Evolutionary conservation across 1,140 invertebrate species (phyloP), one percentile per base, ranked within the genome.

Genomic region (Brachionus calyciflorus): DNA sequence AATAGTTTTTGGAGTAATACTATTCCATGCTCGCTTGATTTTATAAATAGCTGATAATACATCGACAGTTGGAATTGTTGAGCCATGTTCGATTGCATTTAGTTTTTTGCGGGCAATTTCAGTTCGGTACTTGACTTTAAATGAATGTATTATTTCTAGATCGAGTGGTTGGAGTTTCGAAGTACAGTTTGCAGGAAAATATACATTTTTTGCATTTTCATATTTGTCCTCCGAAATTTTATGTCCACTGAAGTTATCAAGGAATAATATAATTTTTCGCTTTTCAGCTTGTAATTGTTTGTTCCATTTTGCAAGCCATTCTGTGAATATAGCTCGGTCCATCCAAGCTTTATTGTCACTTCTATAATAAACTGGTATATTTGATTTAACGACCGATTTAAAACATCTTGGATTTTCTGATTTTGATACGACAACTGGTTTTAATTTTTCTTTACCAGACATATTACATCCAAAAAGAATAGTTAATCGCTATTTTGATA

Each of bases 401-500:
- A 53, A 53, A 21, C 49, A 53, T 53, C 49, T 53, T 9, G 49
- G 49, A 51, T 53, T 53, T 24, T 53, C 49, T 1, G 49, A 53
- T 9, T 53, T 53, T 4, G 49, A 7, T 24, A 53, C 26, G 0
- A 53, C 49, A 1, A 53, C 5, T n/a, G n/a, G n/a, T n/a, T n/a
- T n/a, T n/a, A n/a, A n/a, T n/a, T n/a, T n/a, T n/a, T n/a, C n/a
- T n/a, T n/a, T n/a, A n/a, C n/a, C n/a, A n/a, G n/a, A n/a, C 53
- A 57, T 57, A n/a, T 30, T 57, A 7, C 53, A 57, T 5, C 9
- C n/a, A 5, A 57, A 57, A n/a, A 57, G n/a, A 3, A 57, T 4
- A 2, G 24, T 14, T 28, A 57, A 12, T 1, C 53, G 28, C 7
- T 57, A 21, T 33, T 57, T 57, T 33, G 53, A 30, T 10, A 57